phyloP scores from a whole-genome alignment of 2,888 invertebrate genomes.

The Zaprionus bogoriensis region DNA sequence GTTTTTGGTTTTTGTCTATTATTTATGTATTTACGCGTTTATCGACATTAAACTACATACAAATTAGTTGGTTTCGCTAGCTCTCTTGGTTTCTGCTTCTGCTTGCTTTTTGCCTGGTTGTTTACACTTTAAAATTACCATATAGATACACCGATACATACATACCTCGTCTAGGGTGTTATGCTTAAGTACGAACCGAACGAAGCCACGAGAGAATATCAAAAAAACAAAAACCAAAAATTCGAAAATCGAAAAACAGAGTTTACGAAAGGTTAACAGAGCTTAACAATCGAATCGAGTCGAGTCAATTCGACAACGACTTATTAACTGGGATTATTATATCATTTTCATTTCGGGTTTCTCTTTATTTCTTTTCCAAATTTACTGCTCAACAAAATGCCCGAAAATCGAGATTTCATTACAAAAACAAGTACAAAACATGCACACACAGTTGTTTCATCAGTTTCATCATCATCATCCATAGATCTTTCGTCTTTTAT shows the following conservation, averaged over 20 bases:
- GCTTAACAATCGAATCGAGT: slow-evolving; percentile 53
- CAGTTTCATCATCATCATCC: slow-evolving; percentile 10
- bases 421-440: slow-evolving; percentile 50
- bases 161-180: slow-evolving; percentile 42
- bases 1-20: slow-evolving; percentile 45
- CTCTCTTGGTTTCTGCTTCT: too few species aligned
- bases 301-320: slow-evolving; percentile 24
- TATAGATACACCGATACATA: slow-evolving; percentile 50
- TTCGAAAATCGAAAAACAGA: neutral
- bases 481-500: neutral
- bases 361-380: neutral
- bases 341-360: slow-evolving; percentile 25
- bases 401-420: slow-evolving; percentile 17
- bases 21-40: slow-evolving; percentile 31
- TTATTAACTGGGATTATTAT: slow-evolving; percentile 33
- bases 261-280: slow-evolving; percentile 32
- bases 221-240: slow-evolving; percentile 2
- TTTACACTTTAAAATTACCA: slow-evolving; percentile 51
- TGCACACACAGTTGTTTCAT: slow-evolving; percentile 32
- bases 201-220: slow-evolving; percentile 32
- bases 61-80: slow-evolving; percentile 60
- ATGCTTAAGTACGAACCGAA: slow-evolving; percentile 39
- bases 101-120: slow-evolving; percentile 33
- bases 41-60: slow-evolving; percentile 60
- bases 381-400: slow-evolving; percentile 12